Evolutionary conservation across 1,140 invertebrate species (phyloP).

Genomic region (Drosophila lini): DNA sequence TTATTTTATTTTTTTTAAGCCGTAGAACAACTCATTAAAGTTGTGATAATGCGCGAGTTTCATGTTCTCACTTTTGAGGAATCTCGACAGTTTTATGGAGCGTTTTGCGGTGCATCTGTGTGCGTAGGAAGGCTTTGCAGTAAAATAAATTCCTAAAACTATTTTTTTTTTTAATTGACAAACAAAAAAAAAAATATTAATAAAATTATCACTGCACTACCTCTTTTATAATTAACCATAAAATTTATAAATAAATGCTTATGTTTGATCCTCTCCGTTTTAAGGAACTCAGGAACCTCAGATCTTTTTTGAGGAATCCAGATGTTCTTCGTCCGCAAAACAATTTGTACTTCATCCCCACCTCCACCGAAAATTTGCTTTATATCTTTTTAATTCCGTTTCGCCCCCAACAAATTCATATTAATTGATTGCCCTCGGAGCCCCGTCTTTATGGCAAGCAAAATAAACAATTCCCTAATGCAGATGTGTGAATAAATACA

Average conservation of each 20-base stretch:
- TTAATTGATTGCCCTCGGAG: conserved; percentile 38
- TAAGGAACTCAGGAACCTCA: background rate
- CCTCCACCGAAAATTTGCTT: conserved; percentile 6
- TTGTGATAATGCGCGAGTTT: conserved; percentile 71
- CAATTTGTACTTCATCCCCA: background rate
- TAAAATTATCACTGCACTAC: too few species aligned
- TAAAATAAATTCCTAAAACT: too few species aligned
- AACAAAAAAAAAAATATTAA: background rate
- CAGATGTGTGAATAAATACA: conserved; percentile 50
- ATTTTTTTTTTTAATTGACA: background rate
- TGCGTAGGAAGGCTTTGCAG: too few species aligned
- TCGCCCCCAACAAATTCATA: conserved; percentile 27
- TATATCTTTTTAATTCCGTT: conserved; percentile 29
- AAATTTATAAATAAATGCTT: background rate
- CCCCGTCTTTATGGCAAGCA: conserved; percentile 25
- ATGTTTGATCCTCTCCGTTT: background rate
- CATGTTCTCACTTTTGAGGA: conserved; percentile 53
- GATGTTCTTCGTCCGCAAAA: conserved; percentile 10
- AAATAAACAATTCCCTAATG: conserved; percentile 54
- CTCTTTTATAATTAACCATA: background rate
- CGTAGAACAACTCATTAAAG: conserved; percentile 68
- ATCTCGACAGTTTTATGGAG: conserved; percentile 61
- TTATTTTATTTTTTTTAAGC: conserved; percentile 41
- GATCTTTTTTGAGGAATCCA: background rate
- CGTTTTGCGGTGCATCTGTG: conserved; percentile 6